Percentiles rank a stretch among this genome's conserved stretches.
These are phyloP conservation scores for Epinephelus malabaricus DNA, from an alignment of 2,797 vertebrate species.

Conservation along the genomic window DNA sequence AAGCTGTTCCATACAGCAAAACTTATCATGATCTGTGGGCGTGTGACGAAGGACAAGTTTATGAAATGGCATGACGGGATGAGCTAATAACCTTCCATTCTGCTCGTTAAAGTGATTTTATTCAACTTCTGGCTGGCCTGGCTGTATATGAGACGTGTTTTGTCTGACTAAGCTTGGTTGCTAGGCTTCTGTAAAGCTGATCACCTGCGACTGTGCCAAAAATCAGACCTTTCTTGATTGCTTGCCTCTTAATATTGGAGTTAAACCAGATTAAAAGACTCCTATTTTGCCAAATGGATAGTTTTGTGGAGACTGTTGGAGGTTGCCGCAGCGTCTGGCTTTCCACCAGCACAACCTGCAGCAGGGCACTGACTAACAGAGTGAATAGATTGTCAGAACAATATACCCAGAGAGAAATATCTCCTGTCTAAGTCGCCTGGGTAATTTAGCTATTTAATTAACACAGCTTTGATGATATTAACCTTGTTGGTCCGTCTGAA, in stretches of 20 bases:
- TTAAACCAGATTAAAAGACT: not conserved
- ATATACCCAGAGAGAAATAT: constrained; percentile 35
- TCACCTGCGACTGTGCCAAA: constrained; percentile 52
- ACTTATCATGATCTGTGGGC: constrained; percentile 28
- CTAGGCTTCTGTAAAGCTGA: constrained; percentile 59
- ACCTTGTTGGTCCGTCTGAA: constrained; percentile 51
- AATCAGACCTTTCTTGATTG: constrained; percentile 34
- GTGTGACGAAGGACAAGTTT: constrained; percentile 20
- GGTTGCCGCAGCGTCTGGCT: constrained; percentile 12
- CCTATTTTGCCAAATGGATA: not conserved
- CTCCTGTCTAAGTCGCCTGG: constrained; percentile 11
- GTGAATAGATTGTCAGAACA: constrained; percentile 21
- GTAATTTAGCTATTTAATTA: constrained; percentile 68
- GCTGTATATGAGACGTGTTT: constrained; percentile 20
- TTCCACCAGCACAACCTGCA: constrained; percentile 10
- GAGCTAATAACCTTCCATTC: constrained; percentile 35
- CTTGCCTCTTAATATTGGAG: constrained; percentile 16
- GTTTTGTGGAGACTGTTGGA: not conserved
- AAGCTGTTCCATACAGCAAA: constrained; percentile 32
- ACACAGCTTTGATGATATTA: constrained; percentile 64
- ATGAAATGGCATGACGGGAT: constrained; percentile 13
- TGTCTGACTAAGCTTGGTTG: constrained; percentile 48
- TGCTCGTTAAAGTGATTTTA: constrained; percentile 19
- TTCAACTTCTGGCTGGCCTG: constrained; percentile 22
- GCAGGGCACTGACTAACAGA: not conserved